phyloP scores from a whole-genome alignment of 2,888 invertebrate species.

The Acleris holmiana region DNA sequence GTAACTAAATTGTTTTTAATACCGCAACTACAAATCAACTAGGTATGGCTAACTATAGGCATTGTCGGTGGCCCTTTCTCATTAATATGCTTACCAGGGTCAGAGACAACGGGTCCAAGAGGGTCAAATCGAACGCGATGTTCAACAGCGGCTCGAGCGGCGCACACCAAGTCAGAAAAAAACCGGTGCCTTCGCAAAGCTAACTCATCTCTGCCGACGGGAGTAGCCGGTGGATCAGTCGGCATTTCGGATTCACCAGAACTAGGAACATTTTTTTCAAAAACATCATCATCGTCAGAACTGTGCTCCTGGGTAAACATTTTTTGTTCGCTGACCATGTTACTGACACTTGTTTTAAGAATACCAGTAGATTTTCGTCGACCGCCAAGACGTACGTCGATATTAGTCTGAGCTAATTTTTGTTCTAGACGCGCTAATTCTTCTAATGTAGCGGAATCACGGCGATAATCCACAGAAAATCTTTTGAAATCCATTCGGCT shows the following conservation, averaged over 20 bases:
- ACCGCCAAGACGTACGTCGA: slow-evolving; percentile 64
- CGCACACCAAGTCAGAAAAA: slow-evolving; percentile 90
- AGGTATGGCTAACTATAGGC: neutral
- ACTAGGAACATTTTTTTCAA: slow-evolving; percentile 74
- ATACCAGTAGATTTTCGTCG: slow-evolving; percentile 78
- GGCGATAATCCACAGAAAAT: slow-evolving; percentile 74
- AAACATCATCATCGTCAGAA: slow-evolving; percentile 86
- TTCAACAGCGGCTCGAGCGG: slow-evolving; percentile 88
- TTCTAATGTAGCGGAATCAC: slow-evolving; percentile 69
- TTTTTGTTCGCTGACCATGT: slow-evolving; percentile 59
- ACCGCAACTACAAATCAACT: neutral
- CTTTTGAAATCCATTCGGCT: slow-evolving; percentile 72
- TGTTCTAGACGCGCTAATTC: slow-evolving; percentile 70
- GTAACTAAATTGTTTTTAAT: neutral
- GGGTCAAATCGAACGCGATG: slow-evolving; percentile 91
- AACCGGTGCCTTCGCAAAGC: slow-evolving; percentile 90
- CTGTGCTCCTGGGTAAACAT: slow-evolving; percentile 53
- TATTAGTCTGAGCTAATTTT: slow-evolving; percentile 72
- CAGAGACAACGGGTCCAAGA: slow-evolving; percentile 87
- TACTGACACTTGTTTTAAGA: slow-evolving; percentile 70
- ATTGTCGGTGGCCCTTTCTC: neutral
- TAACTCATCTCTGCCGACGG: slow-evolving; percentile 90
- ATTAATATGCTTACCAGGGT: slow-evolving; percentile 74
- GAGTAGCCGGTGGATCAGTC: slow-evolving; percentile 89
- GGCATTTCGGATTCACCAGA: slow-evolving; percentile 79